Evolutionary conservation across 92 coral and sea anemone species (phyloP).

Genomic region (Montipora capitata): DNA sequence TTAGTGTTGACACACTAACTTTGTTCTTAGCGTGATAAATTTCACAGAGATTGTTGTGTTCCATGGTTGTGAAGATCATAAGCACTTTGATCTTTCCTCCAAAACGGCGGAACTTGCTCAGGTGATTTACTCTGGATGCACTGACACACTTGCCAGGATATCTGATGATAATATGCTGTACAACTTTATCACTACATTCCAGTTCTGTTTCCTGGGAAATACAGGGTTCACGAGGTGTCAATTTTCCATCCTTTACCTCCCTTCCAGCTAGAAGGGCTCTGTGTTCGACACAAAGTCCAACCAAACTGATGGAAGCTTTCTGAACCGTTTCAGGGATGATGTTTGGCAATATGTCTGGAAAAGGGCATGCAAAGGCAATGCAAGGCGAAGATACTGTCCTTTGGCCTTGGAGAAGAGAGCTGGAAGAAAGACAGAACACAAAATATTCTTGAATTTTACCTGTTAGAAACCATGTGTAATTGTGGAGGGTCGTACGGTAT

Average conservation of each 20-base stretch:
- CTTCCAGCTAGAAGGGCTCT: slow-evolving; percentile 47
- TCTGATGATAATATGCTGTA: neutral
- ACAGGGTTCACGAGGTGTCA: too few species aligned
- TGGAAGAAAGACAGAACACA: neutral
- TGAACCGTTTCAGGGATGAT: slow-evolving; percentile 27
- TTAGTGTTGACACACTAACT: neutral
- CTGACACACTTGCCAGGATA: neutral
- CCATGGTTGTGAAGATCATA: neutral
- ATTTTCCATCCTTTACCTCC: slow-evolving; percentile 14
- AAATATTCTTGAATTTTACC: too few species aligned
- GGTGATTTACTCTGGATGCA: neutral
- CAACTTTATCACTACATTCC: neutral
- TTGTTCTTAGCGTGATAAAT: neutral
- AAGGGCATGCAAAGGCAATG: slow-evolving; percentile 46
- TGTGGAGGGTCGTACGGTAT: too few species aligned
- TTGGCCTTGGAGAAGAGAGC: slow-evolving; percentile 53
- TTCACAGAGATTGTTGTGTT: neutral
- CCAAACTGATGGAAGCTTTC: slow-evolving; percentile 32
- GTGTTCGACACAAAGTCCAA: slow-evolving; percentile 28
- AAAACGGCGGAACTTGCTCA: neutral
- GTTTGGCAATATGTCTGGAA: slow-evolving; percentile 15
- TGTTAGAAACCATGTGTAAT: too few species aligned
- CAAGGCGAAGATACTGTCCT: slow-evolving; percentile 27
- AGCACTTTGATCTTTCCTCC: slow-evolving; percentile 9
- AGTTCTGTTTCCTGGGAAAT: too few species aligned